Percentiles rank a stretch among this genome's conserved stretches.
Evolutionary conservation across 2,113 vertebrate species (phyloP).

Genomic region (Caracal caracal): DNA sequence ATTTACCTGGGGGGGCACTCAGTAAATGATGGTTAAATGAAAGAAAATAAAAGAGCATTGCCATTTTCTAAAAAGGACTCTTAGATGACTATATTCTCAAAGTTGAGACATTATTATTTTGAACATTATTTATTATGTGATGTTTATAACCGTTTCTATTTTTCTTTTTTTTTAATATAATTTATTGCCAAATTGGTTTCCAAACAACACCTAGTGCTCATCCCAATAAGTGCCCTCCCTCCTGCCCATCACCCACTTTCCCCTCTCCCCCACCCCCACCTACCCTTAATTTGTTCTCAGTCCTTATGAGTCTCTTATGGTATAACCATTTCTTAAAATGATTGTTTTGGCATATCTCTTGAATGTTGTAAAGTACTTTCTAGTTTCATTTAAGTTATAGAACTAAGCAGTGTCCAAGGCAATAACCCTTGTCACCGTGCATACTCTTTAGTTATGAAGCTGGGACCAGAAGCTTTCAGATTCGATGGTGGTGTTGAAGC

Average conservation of each 20-base stretch:
- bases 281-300: too few species aligned
- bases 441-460: slow-evolving; percentile 89
- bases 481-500: slow-evolving; percentile 98
- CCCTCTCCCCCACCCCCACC: too few species aligned
- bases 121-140: background rate
- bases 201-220: too few species aligned
- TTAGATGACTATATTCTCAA: background rate
- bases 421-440: background rate
- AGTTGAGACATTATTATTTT: background rate
- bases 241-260: too few species aligned
- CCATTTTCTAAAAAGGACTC: background rate
- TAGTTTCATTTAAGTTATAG: background rate
- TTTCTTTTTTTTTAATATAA: too few species aligned
- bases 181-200: too few species aligned
- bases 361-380: background rate
- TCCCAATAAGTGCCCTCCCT: too few species aligned
- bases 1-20: background rate
- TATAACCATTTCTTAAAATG: background rate
- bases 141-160: background rate
- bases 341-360: background rate
- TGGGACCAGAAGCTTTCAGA: slow-evolving; percentile 97
- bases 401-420: background rate
- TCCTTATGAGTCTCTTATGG: too few species aligned
- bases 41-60: background rate
- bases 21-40: background rate